Evolutionary conservation across 2,888 invertebrate genomes (phyloP).

Genomic region (Metallyticus violacea): DNA sequence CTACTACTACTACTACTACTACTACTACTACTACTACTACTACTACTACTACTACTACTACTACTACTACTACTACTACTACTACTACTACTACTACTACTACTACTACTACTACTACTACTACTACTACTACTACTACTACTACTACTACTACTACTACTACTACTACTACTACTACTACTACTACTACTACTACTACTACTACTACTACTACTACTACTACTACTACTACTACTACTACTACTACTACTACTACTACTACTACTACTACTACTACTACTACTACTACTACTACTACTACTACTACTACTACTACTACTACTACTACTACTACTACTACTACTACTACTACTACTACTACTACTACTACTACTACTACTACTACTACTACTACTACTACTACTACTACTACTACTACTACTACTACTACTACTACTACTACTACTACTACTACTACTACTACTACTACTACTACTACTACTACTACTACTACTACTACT

Average conservation of each 20-base stretch:
- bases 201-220: not conserved
- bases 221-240: not conserved
- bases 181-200: constrained; percentile 1
- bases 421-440: constrained; percentile 1
- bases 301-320: not conserved
- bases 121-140: not conserved
- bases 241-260: not conserved
- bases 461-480: not conserved
- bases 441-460: not conserved
- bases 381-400: not conserved
- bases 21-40: not conserved
- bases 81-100: not conserved
- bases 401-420: not conserved
- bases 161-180: not conserved
- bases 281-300: not conserved
- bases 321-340: not conserved
- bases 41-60: not conserved
- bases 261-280: not conserved
- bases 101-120: not conserved
- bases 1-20: not conserved
- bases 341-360: not conserved
- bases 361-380: not conserved
- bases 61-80: not conserved
- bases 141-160: not conserved
- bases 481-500: not conserved